Evolutionary conservation across 2,797 vertebrate genomes (phyloP), one percentile per base, ranked within the genome.

Genomic region (Xenentodon cancila): DNA sequence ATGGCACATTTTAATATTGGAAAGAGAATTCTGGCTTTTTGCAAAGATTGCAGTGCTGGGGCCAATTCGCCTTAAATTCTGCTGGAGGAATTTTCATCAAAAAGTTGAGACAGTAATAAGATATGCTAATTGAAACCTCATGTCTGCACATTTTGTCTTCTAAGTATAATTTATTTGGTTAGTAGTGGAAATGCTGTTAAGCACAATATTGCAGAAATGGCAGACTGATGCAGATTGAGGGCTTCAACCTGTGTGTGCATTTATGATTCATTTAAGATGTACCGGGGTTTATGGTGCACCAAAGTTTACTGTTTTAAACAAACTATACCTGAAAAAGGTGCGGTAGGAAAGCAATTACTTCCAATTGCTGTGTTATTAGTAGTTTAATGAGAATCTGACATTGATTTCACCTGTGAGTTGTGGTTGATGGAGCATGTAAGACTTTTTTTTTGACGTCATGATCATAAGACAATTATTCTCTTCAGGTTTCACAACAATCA

Each of bases 141-240:
- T 25, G 32, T 50, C 15, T 75, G 34, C 64, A 49, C 59, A 57
- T 59, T 47, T 34, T 19, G 53, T 20, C 40, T 69, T 45, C 40
- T 59, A 73, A 77, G 64, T 58, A 73, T 32, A 60, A 51, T 66
- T 63, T 53, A 51, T 79, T 45, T 43, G 43, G 46, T 54, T 71
- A 73, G 42, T 40, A 27, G 52, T 57, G 19, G 52, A 48, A 58
- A 52, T 13, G 57, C 59, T 57, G 21, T 68, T 60, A 68, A 21
- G 66, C 22, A 53, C 49, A 73, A 64, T 67, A 53, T n/a, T 4
- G 44, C 2, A 42, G 37, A 62, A 17, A 53, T n/a, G 5, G 44
- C 2, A 42, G 30, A 62, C 18, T 27, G 34, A 37, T 37, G 34
- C 11, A 37, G 34, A 25, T 25, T 25, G 34, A 8, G 9, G 30